Conservation (phyloP, 2,797 vertebrate species). For the Triplophysa bombifrons region DNA sequence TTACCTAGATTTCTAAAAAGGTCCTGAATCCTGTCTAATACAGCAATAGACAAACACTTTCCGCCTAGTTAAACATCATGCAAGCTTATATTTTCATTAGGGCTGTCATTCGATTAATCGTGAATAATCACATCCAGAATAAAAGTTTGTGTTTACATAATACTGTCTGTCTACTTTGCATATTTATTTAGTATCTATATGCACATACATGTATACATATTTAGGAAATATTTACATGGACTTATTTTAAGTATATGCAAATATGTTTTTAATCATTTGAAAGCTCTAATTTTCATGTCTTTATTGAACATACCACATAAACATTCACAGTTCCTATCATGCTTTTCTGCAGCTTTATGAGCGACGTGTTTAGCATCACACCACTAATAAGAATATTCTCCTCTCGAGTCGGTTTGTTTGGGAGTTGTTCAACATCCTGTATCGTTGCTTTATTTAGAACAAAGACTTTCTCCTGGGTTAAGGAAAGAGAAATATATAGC, state of each 20-base stretch:
- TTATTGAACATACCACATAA: not conserved
- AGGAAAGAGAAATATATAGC: not conserved
- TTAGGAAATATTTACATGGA: too few species aligned
- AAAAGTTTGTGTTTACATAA: too few species aligned
- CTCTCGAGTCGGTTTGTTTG: not conserved
- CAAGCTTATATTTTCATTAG: not conserved
- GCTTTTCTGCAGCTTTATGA: not conserved
- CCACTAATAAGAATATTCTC: not conserved
- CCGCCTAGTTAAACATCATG: not conserved
- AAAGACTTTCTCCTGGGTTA: conserved; percentile 23
- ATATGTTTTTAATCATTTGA: too few species aligned
- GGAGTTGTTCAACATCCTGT: not conserved
- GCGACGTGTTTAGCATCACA: not conserved
- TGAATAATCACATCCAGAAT: too few species aligned
- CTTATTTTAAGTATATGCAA: too few species aligned
- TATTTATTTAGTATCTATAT: too few species aligned
- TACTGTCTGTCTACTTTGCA: too few species aligned
- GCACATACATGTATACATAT: too few species aligned
- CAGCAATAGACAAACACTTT: not conserved
- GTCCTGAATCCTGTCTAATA: too few species aligned
- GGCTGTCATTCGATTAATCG: too few species aligned
- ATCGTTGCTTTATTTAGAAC: conserved; percentile 8
- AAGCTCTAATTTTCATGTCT: too few species aligned
- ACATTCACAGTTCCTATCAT: not conserved
- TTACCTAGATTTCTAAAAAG: too few species aligned